Evolutionary conservation across 2,888 invertebrate species (phyloP), one percentile per base, ranked within the genome.

Genomic region (Morpho helenor): DNA sequence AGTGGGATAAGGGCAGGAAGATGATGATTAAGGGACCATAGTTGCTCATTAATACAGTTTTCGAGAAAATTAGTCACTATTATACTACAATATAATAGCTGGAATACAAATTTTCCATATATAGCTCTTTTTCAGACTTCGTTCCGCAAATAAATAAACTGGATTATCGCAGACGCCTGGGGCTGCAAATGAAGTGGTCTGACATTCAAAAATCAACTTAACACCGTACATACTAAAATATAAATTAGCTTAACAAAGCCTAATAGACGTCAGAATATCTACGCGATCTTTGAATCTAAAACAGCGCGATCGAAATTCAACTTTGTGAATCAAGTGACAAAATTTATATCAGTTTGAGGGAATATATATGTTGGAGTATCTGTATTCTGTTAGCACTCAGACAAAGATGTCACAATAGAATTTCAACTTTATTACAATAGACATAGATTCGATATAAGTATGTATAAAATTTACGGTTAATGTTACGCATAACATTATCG

Each of bases 61-160:
- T 23, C 8, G n/a, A 41, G 39, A 58, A 10, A 22, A 16, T 39
- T 53, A 48, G 53, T 49, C 49, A 48, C 53, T 31, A 7, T 22
- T 46, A 23, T 48, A 54, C 40, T 57, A 52, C 43, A 41, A 10
- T 41, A 63, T 58, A 63, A 63, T 53, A 53, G 53, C 53, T 52
- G 56, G 53, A 56, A 60, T 57, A 52, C 57, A 60, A 49, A 60
- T 49, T 58, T 63, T 56, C 57, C 56, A 60, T 62, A 62, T 60
- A 63, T 60, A 60, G 56, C 50, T 55, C 44, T 56, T 56, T 61
- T 23, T 58, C 58, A 63, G 63, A 61, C 58, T 61, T 53, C 56
- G 51, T 51, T 60, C 57, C 47, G 52, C 68, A 67, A 69, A 68
- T 65, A 69, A 64, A 66, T 67, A 70, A 67, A 68, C 63, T 60